Evolutionary conservation across 2,113 vertebrate genomes (phyloP).

Genomic region (Clarias batrachus): DNA sequence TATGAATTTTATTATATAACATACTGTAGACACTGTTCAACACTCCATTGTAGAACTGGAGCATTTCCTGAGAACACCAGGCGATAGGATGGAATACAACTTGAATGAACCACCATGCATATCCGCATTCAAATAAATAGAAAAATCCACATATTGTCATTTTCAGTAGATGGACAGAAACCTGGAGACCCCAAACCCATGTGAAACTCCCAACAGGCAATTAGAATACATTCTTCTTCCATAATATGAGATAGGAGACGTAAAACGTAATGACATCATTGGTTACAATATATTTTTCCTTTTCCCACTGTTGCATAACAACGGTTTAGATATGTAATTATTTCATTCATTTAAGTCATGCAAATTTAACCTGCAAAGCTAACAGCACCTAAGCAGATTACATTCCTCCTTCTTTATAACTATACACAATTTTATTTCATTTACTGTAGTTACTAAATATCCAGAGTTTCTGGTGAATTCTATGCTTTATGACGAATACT

Average conservation of each 20-base stretch:
- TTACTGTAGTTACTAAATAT: not conserved
- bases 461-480: not conserved
- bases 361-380: no score
- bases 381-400: not conserved
- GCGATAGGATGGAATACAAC: not conserved
- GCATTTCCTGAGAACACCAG: not conserved
- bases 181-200: not conserved
- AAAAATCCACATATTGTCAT: not conserved
- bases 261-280: not conserved
- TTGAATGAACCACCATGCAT: not conserved
- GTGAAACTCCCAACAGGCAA: not conserved
- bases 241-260: not conserved
- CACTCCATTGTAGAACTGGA: not conserved
- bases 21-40: no score
- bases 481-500: not conserved
- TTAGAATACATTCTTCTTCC: not conserved
- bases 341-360: not conserved
- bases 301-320: not conserved
- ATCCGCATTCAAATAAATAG: not conserved
- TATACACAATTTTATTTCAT: not conserved
- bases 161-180: not conserved
- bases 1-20: no score
- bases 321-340: not conserved
- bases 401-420: not conserved
- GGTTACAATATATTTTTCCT: not conserved